Conservation (phyloP, 2,888 invertebrate genomes). For the Hoplodrina ambigua region DNA sequence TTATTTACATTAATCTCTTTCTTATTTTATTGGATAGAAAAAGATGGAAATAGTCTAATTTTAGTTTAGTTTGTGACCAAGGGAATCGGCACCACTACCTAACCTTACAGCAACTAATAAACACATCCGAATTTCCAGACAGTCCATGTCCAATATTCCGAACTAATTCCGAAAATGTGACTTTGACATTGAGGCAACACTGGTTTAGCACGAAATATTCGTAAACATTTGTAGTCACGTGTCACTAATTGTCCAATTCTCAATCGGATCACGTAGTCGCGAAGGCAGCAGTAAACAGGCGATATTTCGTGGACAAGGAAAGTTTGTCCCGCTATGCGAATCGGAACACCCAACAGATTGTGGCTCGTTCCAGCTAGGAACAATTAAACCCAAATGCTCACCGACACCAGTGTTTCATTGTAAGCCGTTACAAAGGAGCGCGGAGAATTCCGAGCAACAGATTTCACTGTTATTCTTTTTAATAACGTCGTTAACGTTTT, state of each 20-base stretch:
- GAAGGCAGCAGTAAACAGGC: constrained; percentile 73
- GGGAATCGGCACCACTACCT: too few relatives aligned
- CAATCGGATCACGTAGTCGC: constrained; percentile 76
- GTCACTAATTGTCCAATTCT: constrained; percentile 74
- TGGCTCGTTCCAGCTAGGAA: constrained; percentile 67
- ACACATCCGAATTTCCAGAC: constrained; percentile 13
- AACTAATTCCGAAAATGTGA: constrained; percentile 44
- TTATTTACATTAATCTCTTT: too few relatives aligned
- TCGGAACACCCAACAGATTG: constrained; percentile 64
- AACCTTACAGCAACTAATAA: neutral
- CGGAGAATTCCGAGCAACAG: constrained; percentile 69
- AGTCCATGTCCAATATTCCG: constrained; percentile 12
- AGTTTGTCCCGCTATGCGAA: constrained; percentile 68
- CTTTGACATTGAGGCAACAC: constrained; percentile 61
- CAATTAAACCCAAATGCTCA: constrained; percentile 79
- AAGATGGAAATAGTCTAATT: too few relatives aligned
- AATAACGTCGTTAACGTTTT: constrained; percentile 64
- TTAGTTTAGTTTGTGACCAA: too few relatives aligned
- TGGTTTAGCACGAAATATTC: constrained; percentile 52
- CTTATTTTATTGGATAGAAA: too few relatives aligned
- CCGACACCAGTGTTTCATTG: constrained; percentile 74
- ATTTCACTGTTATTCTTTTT: constrained; percentile 70
- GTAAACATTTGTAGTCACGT: constrained; percentile 70
- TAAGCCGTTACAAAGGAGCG: constrained; percentile 70
- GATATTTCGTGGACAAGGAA: constrained; percentile 78